Base-by-base conservation (phyloP, 1,140 invertebrate species). In the Eriocheir sinensis region DNA sequence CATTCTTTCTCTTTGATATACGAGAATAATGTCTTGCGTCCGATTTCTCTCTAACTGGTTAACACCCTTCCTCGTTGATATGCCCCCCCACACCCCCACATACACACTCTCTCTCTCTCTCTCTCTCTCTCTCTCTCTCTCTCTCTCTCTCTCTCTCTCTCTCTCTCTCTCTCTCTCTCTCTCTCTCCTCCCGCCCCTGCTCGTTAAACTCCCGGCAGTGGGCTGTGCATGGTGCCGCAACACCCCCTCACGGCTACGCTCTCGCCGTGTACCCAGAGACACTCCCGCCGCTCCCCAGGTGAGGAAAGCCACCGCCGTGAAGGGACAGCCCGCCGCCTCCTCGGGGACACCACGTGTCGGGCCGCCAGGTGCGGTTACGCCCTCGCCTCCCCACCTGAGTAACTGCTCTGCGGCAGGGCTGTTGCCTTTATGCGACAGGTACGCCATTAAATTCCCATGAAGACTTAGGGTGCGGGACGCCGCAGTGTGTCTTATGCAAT, bases 111-210 rank as follows among this genome's bases (percentile, higher is more conserved):
- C n/a, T n/a, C n/a, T n/a, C n/a, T n/a, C n/a, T n/a, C n/a, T n/a
- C n/a, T n/a, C n/a, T 27, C 27, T 72, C 27, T 72, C 27, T 27
- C 53, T 72, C 53, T 72, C 53, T 72, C 53, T 72, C 53, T 72
- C 53, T 72, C 53, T 72, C 53, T 72, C 53, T 72, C 53, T 72
- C 53, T 72, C 53, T 72, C 53, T 72, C 53, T 72, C 53, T 72
- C 53, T 72, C 53, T 72, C 53, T 72, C 12, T 72, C 27, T 12
- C 53, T n/a, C 9, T 81, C 80, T 36, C 34, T 30, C 27, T 12
- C 27, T 81, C 34, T 0, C 30, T 32, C 30, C 80, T 36, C 12
- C 53, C 34, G n/a, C 0, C 60, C n/a, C 60, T 72, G 4, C 44
- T 48, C 27, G 27, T 72, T n/a, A 72, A 72, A 72, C 12, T 72